These are phyloP conservation scores for Pipa parva DNA, from an alignment of 2,113 vertebrate species.

Conservation along the genomic window DNA sequence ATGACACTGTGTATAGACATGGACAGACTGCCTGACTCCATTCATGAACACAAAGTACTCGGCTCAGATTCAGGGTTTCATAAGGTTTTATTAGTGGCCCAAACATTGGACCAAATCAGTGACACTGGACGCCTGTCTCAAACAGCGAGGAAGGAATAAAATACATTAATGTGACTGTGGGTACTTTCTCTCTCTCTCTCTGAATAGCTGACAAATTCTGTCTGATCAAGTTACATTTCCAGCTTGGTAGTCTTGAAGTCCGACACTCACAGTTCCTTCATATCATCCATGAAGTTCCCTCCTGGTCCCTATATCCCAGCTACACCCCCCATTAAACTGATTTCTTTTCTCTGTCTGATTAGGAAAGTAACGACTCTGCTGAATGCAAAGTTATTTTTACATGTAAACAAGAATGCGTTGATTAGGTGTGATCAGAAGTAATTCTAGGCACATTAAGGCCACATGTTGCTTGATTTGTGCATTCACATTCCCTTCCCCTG, in stretches of 20 bases:
- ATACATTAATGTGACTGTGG: conserved; percentile 53
- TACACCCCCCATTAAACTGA: no score
- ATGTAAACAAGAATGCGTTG: conserved; percentile 4
- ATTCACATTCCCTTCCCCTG: conserved; percentile 20
- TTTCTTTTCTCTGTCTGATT: not conserved
- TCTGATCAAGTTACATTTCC: not conserved
- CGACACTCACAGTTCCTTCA: conserved; percentile 49
- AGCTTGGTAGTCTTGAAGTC: conserved; percentile 34
- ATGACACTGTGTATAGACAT: conserved; percentile 43
- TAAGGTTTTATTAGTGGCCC: conserved; percentile 63
- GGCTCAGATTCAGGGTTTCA: conserved; percentile 46
- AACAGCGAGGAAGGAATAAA: conserved; percentile 18
- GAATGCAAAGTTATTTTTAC: not conserved
- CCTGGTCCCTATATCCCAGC: no score
- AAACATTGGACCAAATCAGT: conserved; percentile 58
- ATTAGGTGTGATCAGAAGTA: no score
- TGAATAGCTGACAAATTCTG: conserved; percentile 22
- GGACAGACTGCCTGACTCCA: conserved; percentile 82
- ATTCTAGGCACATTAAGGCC: not conserved
- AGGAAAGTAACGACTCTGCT: conserved; percentile 4
- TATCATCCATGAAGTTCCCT: conserved; percentile 59
- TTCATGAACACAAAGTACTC: conserved; percentile 54
- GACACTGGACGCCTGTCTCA: conserved; percentile 67
- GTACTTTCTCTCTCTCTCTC: conserved; percentile 56
- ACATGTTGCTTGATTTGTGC: conserved; percentile 39